Percentiles rank a stretch among this genome's conserved stretches.
These are phyloP conservation scores for Cepaea nemoralis DNA, from an alignment of 1,140 invertebrate genomes.

Conservation along the genomic window DNA sequence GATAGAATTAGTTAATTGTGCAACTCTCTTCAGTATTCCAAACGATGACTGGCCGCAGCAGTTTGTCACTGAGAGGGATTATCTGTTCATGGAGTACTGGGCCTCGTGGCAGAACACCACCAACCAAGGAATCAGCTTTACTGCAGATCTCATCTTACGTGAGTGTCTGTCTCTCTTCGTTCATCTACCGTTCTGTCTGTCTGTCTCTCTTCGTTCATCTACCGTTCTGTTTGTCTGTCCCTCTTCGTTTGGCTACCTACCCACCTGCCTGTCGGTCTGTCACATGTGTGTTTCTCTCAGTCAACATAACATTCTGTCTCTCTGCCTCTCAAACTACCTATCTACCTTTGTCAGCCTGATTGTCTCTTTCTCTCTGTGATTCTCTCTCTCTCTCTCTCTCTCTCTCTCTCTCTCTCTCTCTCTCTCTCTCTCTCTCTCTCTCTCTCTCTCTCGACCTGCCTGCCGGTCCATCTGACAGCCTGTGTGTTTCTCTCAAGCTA, in stretches of 20 bases:
- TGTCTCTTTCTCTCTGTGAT: not conserved
- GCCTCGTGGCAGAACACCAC: not conserved
- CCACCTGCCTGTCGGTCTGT: too few species aligned
- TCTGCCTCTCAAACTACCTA: not conserved
- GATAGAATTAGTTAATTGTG: too few species aligned
- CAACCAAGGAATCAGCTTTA: not conserved
- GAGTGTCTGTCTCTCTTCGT: slow-evolving; percentile 11
- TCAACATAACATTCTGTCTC: not conserved
- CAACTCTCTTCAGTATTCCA: not conserved
- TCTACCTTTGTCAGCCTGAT: not conserved
- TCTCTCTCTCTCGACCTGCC: slow-evolving; percentile 10
- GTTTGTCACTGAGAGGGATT: not conserved
- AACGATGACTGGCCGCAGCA: not conserved
- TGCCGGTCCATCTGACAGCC: not conserved
- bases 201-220: not conserved
- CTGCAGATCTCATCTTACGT: not conserved
- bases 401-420: slow-evolving; percentile 29
- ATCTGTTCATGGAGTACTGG: slow-evolving; percentile 7
- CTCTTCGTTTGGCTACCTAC: not conserved
- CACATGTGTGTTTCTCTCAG: not conserved
- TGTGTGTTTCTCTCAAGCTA: slow-evolving; percentile 40
- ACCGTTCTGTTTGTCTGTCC: not conserved
- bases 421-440: slow-evolving; percentile 17
- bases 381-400: slow-evolving; percentile 30
- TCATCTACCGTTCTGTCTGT: not conserved